Conservation (phyloP, 1,140 invertebrate genomes). For the Drosophila truncata region DNA sequence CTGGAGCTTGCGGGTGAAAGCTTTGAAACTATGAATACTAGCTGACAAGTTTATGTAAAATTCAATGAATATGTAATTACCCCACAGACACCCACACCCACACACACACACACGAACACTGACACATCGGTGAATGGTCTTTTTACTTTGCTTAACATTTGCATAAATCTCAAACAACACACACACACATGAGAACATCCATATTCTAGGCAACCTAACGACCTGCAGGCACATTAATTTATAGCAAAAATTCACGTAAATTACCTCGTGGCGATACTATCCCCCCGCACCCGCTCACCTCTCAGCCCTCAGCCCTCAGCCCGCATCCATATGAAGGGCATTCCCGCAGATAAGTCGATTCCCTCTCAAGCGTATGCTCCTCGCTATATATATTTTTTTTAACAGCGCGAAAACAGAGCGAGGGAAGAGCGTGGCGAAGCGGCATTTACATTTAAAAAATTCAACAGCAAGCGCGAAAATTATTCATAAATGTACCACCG, state of each 20-base stretch:
- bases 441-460: slow-evolving; percentile 75
- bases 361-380: slow-evolving; percentile 39
- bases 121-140: slow-evolving; percentile 15
- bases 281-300: not conserved
- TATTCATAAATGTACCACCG: slow-evolving; percentile 71
- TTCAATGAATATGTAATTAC: slow-evolving; percentile 24
- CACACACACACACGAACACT: not conserved
- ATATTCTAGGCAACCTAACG: slow-evolving; percentile 26
- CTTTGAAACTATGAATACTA: slow-evolving; percentile 17
- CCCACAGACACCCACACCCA: slow-evolving; percentile 10
- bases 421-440: not conserved
- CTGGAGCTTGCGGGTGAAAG: not conserved
- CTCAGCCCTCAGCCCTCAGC: not conserved
- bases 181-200: slow-evolving; percentile 9
- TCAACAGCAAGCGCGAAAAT: slow-evolving; percentile 69
- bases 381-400: slow-evolving; percentile 18
- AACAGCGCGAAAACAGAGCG: not conserved
- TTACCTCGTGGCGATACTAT: slow-evolving; percentile 45
- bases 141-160: slow-evolving; percentile 15
- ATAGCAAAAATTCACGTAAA: slow-evolving; percentile 63
- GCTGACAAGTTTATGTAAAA: slow-evolving; percentile 20
- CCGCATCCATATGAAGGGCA: slow-evolving; percentile 37
- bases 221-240: slow-evolving; percentile 58
- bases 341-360: slow-evolving; percentile 60
- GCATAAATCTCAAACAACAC: slow-evolving; percentile 20